phyloP scores from a whole-genome alignment of 2,888 invertebrate genomes.

The Cryptus viduatorius region DNA sequence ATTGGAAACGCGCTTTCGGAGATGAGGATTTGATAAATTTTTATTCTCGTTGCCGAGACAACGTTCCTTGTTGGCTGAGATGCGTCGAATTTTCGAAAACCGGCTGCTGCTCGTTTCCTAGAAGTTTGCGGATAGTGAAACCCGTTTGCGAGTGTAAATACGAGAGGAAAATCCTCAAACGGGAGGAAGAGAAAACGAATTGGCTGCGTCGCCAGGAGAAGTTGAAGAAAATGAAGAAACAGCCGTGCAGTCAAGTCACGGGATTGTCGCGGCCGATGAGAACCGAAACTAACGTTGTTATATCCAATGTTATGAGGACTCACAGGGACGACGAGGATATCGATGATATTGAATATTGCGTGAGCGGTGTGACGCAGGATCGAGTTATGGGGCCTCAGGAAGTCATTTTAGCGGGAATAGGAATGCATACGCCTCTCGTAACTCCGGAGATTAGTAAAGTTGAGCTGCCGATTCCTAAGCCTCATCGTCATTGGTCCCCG shows the following conservation, averaged over 20 bases:
- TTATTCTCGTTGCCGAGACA: constrained; percentile 71
- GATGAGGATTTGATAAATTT: constrained; percentile 75
- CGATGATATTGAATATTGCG: constrained; percentile 73
- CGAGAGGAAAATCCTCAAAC: constrained; percentile 77
- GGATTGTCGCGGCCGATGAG: constrained; percentile 73
- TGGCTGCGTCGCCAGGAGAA: constrained; percentile 72
- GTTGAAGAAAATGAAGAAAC: constrained; percentile 73
- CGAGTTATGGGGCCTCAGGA: constrained; percentile 68
- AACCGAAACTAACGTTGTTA: constrained; percentile 74
- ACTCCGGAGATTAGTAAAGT: constrained; percentile 75
- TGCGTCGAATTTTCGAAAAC: constrained; percentile 71
- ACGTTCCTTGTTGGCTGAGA: constrained; percentile 74
- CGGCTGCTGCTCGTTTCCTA: constrained; percentile 44
- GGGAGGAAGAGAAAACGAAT: constrained; percentile 73
- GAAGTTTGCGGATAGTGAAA: constrained; percentile 72
- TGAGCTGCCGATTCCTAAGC: constrained; percentile 61
- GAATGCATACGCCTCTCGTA: constrained; percentile 74
- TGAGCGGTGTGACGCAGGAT: constrained; percentile 74
- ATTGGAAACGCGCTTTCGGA: constrained; percentile 69
- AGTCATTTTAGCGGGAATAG: constrained; percentile 72
- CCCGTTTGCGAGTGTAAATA: constrained; percentile 81
- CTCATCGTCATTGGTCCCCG: constrained; percentile 76
- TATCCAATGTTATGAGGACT: constrained; percentile 73
- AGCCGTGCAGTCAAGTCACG: constrained; percentile 68
- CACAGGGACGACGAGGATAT: constrained; percentile 60